A percentile compares a stretch with the other conserved stretches of the same genome.
phyloP scores from a whole-genome alignment of 2,113 vertebrate genomes.

The Paramormyrops kingsleyae region DNA sequence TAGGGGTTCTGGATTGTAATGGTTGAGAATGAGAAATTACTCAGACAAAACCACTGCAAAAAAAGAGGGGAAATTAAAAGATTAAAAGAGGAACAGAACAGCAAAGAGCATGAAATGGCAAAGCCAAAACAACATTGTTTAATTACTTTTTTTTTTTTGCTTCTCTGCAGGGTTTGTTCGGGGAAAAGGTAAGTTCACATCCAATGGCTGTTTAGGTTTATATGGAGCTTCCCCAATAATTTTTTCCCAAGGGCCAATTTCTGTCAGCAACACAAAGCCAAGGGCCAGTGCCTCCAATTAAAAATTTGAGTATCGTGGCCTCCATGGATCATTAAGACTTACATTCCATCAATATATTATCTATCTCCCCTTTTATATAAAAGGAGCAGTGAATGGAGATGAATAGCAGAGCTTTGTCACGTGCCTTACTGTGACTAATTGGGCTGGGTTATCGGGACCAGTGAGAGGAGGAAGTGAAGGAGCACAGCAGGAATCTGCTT shows the following conservation, averaged over 20 bases:
- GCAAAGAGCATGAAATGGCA: neutral
- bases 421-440: neutral
- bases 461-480: neutral
- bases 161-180: conserved; percentile 62
- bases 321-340: neutral
- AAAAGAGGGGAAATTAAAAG: neutral
- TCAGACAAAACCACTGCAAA: neutral
- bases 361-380: neutral
- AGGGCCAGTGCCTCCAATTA: neutral
- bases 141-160: conserved; percentile 24
- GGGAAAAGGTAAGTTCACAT: conserved; percentile 64
- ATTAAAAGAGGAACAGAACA: neutral
- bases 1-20: neutral
- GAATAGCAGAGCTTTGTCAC: neutral
- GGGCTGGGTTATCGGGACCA: neutral
- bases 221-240: neutral
- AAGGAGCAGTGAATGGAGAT: neutral
- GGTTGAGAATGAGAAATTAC: neutral
- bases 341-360: neutral
- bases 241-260: neutral
- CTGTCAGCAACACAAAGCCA: neutral
- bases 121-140: conserved; percentile 24
- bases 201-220: neutral
- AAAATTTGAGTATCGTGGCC: neutral
- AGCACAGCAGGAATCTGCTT: neutral